A percentile compares a stretch with the other conserved stretches of the same genome.
Evolutionary conservation across 2,113 vertebrate species (phyloP).

Genomic region (Rutilus rutilus): DNA sequence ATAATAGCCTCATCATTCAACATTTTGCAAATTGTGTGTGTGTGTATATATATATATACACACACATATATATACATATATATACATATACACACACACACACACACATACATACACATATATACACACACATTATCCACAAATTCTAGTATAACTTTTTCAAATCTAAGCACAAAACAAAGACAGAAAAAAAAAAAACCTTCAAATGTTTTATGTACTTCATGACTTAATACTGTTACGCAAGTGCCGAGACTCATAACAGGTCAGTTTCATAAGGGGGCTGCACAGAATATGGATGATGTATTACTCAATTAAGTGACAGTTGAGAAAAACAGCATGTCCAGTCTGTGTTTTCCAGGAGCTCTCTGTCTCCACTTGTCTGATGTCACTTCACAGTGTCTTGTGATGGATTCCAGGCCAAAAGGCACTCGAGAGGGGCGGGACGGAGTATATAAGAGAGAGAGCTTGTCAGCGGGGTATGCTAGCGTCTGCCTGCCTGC

Average conservation of each 20-base stretch:
- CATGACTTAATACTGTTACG: conserved; percentile 14
- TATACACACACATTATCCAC: no score
- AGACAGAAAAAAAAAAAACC: neutral
- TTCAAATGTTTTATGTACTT: neutral
- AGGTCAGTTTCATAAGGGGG: conserved; percentile 41
- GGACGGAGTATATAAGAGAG: conserved; percentile 21
- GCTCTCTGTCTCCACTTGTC: conserved; percentile 41
- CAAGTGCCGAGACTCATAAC: conserved; percentile 10
- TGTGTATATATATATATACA: no score
- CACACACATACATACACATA: no score
- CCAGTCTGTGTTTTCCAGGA: conserved; percentile 50
- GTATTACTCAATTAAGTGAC: conserved; percentile 49
- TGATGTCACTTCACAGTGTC: conserved; percentile 47
- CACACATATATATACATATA: no score
- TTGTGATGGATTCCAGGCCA: conserved; percentile 49
- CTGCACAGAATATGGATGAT: conserved; percentile 40
- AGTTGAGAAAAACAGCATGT: conserved; percentile 50
- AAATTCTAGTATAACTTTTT: neutral
- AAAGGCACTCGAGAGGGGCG: conserved; percentile 31
- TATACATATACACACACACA: no score
- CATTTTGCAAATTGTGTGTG: no score
- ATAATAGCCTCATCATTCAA: no score
- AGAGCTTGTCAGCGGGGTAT: conserved; percentile 41
- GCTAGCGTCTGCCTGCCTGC: conserved; percentile 50
- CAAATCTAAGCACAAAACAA: neutral